Evolutionary conservation across 23 tunicate species (phyloP).

Genomic region (Botrylloides violaceus): DNA sequence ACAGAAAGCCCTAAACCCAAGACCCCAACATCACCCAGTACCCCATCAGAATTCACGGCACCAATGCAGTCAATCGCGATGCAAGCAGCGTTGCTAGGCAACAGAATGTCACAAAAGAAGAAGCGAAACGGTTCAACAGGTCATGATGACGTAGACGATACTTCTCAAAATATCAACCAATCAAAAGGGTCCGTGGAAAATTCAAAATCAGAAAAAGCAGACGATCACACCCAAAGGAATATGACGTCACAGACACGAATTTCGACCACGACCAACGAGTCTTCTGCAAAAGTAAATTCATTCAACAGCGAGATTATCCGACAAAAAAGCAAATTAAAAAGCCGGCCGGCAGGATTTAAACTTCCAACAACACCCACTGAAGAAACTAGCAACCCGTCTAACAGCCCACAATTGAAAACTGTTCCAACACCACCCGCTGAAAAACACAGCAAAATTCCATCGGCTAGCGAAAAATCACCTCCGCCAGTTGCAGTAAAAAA

Average conservation of each 20-base stretch:
- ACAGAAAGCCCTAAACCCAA: background rate
- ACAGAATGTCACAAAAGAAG: constrained; percentile 2
- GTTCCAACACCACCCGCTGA: no score
- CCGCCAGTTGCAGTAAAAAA: background rate
- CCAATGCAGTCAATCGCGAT: constrained; percentile 5
- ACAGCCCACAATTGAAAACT: background rate
- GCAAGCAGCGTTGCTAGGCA: constrained; percentile 10
- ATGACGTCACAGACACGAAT: background rate
- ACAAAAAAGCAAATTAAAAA: background rate
- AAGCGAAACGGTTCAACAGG: background rate
- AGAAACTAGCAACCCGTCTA: background rate
- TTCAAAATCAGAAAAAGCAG: constrained; percentile 17
- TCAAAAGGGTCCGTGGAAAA: background rate
- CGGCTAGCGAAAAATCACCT: no score
- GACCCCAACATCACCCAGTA: background rate
- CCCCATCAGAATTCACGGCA: background rate
- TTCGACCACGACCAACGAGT: background rate
- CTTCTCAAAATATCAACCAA: background rate
- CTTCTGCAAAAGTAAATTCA: background rate
- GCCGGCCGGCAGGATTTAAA: background rate
- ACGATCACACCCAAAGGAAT: background rate
- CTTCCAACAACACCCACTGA: background rate
- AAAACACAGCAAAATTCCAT: no score
- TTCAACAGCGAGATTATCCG: background rate
- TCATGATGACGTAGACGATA: background rate